Base-by-base conservation (phyloP, 2,797 vertebrate genomes). In the Sebastes glaucus region DNA sequence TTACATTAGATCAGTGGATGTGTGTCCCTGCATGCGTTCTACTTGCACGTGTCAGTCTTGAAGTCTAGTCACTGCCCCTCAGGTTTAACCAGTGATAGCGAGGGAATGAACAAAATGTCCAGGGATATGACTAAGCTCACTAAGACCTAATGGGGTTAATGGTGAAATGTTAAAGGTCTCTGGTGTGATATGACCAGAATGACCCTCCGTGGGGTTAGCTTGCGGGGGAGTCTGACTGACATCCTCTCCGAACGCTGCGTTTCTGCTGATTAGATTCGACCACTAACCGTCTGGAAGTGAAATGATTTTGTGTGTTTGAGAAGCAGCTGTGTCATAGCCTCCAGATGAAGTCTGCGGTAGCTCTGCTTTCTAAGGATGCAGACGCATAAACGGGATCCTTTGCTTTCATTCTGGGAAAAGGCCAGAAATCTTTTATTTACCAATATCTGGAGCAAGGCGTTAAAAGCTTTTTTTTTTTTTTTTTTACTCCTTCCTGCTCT, bases 361-460 rank as follows among this genome's bases (percentile, higher is more conserved):
- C 74, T 80, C 85, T 86, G 92, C 92, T 92, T 94, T 95, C 96
- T 92, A 95, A 80, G 71, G 83, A 85, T 80, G 59, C 67, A 46
- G 57, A 86, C 68, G 7, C 64, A 66, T 42, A 46, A 81, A 78
- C 52, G 42, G 25, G 62, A 84, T 57, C 23, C 49, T 63, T 64
- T 74, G 32, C 33, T 79, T 77, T 57, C 75, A 74, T 67, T 68
- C 46, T 66, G 32, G 63, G 7, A 55, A 79, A 80, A 66, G 18
- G 9, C 18, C 22, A 70, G 23, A 71, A 61, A 78, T 69, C 28
- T 68, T 74, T 85, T 70, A 20, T 85, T 88, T 86, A 66, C 18
- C 28, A 28, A 52, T 46, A 49, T 73, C 32, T 77, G 62, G 42
- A 55, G 11, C 46, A 66, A 60, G 59, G 32, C 1, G 16, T 78